These are phyloP conservation scores for Harpegnathos saltator DNA, from an alignment of 1,140 invertebrate species.

Conservation along the genomic window DNA sequence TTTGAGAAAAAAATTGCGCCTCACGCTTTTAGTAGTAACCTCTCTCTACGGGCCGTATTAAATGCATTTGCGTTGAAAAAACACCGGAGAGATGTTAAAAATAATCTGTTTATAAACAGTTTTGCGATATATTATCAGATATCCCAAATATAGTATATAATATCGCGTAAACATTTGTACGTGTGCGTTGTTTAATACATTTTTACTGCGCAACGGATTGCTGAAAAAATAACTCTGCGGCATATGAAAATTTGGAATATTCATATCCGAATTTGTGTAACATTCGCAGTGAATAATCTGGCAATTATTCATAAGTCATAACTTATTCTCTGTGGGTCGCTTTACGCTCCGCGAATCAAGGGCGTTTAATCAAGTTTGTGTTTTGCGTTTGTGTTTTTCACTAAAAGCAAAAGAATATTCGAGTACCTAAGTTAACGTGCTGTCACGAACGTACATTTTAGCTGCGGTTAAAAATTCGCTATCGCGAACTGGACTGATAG, in stretches of 20 bases:
- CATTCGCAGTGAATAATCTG: not conserved
- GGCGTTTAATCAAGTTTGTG: slow-evolving; percentile 22
- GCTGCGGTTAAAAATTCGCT: slow-evolving; percentile 2
- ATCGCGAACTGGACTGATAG: not conserved
- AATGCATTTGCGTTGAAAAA: not conserved
- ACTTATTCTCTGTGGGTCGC: slow-evolving; percentile 16
- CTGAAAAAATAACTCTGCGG: slow-evolving; percentile 28
- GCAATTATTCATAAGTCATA: slow-evolving; percentile 13
- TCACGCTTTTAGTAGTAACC: not conserved
- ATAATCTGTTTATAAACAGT: not conserved
- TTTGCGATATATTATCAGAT: slow-evolving; percentile 31
- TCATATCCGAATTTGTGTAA: slow-evolving; percentile 26
- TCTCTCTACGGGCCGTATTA: not conserved
- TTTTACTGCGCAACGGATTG: slow-evolving; percentile 15
- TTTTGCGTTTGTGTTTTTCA: slow-evolving; percentile 7
- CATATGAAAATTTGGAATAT: slow-evolving; percentile 38
- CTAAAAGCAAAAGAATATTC: not conserved
- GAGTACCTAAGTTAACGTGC: not conserved
- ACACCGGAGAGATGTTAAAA: not conserved
- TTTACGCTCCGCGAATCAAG: slow-evolving; percentile 1
- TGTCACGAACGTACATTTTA: not conserved
- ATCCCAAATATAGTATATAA: not conserved
- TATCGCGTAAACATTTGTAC: not conserved
- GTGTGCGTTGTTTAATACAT: slow-evolving; percentile 21
- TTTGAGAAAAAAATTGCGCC: too few species aligned